phyloP scores from a whole-genome alignment of 1,140 invertebrate species.

The Ceratina australensis region DNA sequence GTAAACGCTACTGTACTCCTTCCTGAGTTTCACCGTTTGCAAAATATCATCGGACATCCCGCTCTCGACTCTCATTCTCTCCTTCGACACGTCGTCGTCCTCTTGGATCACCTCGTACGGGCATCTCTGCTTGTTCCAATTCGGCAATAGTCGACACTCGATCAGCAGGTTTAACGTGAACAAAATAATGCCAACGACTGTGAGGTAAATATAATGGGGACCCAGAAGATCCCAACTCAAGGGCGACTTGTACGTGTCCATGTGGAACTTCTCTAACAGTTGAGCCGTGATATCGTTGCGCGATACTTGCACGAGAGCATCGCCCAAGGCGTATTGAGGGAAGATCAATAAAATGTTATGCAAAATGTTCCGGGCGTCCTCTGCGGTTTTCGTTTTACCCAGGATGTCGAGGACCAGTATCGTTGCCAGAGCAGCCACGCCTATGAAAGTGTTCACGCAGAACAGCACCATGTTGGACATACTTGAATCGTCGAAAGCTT shows the following conservation, averaged over 20 bases:
- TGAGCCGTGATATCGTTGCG: constrained; percentile 83
- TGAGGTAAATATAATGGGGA: constrained; percentile 79
- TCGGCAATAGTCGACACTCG: constrained; percentile 79
- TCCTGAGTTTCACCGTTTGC: constrained; percentile 75
- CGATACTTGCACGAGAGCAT: constrained; percentile 83
- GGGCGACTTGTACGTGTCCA: constrained; percentile 84
- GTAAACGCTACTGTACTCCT: constrained; percentile 75
- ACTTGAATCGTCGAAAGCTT: constrained; percentile 82
- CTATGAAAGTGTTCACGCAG: constrained; percentile 83
- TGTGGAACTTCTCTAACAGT: constrained; percentile 82
- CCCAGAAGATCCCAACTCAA: constrained; percentile 80
- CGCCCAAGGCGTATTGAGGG: constrained; percentile 83
- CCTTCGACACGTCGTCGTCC: constrained; percentile 77
- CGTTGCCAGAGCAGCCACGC: constrained; percentile 81
- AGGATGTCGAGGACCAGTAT: constrained; percentile 84
- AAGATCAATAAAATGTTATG: constrained; percentile 83
- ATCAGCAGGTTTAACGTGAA: constrained; percentile 81
- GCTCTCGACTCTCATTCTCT: constrained; percentile 77
- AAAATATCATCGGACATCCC: constrained; percentile 69
- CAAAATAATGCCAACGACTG: constrained; percentile 78
- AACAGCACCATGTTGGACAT: constrained; percentile 85
- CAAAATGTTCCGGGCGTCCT: constrained; percentile 80
- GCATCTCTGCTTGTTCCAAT: constrained; percentile 61
- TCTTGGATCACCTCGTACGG: constrained; percentile 67
- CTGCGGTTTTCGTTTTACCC: constrained; percentile 81